phyloP scores from a whole-genome alignment of 2,888 invertebrate genomes.

The Pachydiplax longipennis region DNA sequence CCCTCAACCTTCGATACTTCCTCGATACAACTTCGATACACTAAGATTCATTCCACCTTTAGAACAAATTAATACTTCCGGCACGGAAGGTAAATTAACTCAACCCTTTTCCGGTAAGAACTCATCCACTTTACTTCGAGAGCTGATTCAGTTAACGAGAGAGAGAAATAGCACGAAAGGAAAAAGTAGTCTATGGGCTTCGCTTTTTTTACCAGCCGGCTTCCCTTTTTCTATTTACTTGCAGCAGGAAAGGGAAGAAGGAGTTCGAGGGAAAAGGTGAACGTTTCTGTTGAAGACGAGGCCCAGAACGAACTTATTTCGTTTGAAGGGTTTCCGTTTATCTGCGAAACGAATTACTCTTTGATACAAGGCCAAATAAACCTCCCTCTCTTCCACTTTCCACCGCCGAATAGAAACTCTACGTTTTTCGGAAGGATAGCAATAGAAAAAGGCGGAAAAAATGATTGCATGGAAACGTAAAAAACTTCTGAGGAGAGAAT shows the following conservation, averaged over 20 bases:
- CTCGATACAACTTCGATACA: too few relatives aligned
- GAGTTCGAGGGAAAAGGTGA: neutral
- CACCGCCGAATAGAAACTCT: neutral
- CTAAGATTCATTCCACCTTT: too few relatives aligned
- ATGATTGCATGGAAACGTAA: neutral
- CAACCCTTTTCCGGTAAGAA: too few relatives aligned
- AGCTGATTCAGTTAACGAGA: too few relatives aligned
- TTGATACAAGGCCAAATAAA: neutral
- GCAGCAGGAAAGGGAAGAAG: neutral
- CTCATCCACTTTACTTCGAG: too few relatives aligned
- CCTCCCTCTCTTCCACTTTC: neutral
- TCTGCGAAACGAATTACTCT: neutral
- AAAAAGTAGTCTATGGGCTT: neutral
- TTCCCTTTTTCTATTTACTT: neutral
- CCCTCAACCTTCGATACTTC: too few relatives aligned
- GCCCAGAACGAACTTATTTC: neutral
- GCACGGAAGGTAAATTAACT: too few relatives aligned
- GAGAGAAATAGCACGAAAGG: neutral
- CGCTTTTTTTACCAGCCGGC: neutral
- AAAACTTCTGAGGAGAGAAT: neutral
- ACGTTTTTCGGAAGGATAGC: neutral
- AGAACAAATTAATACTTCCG: too few relatives aligned
- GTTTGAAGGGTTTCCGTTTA: neutral
- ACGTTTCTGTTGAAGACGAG: neutral
- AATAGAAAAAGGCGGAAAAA: neutral